Evolutionary conservation across 2,888 invertebrate species (phyloP), one percentile per base, ranked within the genome.

Genomic region (Plusia festucae): DNA sequence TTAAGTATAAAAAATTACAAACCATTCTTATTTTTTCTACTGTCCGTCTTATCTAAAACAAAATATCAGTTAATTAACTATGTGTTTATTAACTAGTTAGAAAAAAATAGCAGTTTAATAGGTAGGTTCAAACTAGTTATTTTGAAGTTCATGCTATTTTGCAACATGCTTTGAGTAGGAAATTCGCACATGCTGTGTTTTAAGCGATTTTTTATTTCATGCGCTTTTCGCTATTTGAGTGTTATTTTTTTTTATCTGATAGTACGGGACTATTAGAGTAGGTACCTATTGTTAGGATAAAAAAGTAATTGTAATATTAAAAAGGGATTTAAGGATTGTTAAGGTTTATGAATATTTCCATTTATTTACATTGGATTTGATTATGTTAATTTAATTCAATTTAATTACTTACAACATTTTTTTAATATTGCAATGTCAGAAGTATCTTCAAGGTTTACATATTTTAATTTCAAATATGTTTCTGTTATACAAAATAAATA

Each of bases 41-140:
- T 59, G 77, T 73, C 77, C 73, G 61, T 73, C 53, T 76, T 73
- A 73, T 73, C 73, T 73, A 73, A 73, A 73, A 73, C 73, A 73
- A 73, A 73, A 73, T 76, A 73, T 76, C 53, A 66, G 34, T 76
- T 72, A 73, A 53, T 76, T 71, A 73, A 76, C 77, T 76, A 72
- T 73, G 53, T 65, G 20, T 62, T 66, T 60, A 59, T 60, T 49
- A 46, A 46, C 46, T 49, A 20, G 9, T 46, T 20, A 40, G 34
- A 40, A 40, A 40, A 4, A 34, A 40, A 5, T 40, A 40, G 40
- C n/a, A 40, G 40, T 30, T 7, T n/a, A 40, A n/a, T 40, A 40
- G 30, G 30, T 20, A 44, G n/a, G 20, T 44, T 44, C 52, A 18
- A 27, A 6, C 70, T 70, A 76, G 58, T 57, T 70, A 65, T 73